phyloP scores from a whole-genome alignment of 2,113 vertebrate genomes.

The Cyprinodon variegatus region DNA sequence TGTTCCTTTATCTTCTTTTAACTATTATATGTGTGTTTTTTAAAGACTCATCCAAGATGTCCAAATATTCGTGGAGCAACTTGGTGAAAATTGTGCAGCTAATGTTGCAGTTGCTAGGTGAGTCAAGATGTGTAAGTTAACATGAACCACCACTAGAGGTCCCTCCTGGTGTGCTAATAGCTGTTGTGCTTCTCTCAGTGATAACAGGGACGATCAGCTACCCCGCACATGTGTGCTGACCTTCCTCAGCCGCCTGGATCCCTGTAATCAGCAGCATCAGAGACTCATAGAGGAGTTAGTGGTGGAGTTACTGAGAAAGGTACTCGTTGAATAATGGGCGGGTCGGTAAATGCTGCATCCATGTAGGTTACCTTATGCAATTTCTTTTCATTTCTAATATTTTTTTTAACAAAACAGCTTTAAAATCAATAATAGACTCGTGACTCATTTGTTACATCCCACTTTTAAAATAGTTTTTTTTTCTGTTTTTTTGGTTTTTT shows the following conservation, averaged over 20 bases:
- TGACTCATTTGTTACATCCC: no score
- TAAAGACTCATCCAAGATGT: slow-evolving; percentile 89
- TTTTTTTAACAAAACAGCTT: background rate
- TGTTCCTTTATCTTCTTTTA: background rate
- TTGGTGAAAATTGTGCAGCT: slow-evolving; percentile 85
- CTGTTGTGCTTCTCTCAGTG: slow-evolving; percentile 71
- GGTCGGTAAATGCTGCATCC: background rate
- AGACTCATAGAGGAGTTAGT: slow-evolving; percentile 85
- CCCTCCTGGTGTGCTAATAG: slow-evolving; percentile 4
- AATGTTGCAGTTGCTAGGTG: slow-evolving; percentile 79
- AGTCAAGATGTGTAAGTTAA: slow-evolving; percentile 12
- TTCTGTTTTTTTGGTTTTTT: no score
- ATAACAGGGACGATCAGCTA: slow-evolving; percentile 87
- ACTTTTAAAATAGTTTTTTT: no score
- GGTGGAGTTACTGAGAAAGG: slow-evolving; percentile 86
- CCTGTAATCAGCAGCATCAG: slow-evolving; percentile 79
- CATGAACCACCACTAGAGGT: slow-evolving; percentile 49
- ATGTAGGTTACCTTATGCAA: background rate
- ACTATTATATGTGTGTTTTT: slow-evolving; percentile 9
- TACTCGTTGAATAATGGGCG: slow-evolving; percentile 47
- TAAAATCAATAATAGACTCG: background rate
- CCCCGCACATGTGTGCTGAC: slow-evolving; percentile 86
- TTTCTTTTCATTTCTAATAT: background rate
- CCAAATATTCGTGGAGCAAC: slow-evolving; percentile 87
- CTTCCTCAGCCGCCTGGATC: slow-evolving; percentile 87